Evolutionary conservation across 2,888 invertebrate species (phyloP), one percentile per base, ranked within the genome.

Genomic region (Julus scandinavius): DNA sequence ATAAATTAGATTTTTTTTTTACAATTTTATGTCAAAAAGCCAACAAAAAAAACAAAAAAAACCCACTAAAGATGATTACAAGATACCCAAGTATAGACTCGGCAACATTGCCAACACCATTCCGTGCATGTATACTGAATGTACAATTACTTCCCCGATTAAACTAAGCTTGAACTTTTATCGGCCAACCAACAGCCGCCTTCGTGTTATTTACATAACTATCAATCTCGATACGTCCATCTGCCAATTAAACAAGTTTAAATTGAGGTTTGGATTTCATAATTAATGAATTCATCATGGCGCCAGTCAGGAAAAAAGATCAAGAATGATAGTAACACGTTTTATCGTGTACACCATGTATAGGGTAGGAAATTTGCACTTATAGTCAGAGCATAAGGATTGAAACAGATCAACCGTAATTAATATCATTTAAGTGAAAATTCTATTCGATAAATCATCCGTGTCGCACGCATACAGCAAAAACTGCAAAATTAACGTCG

Each of bases 371-470:
- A 17, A 17, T 20, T 63, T 7, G 20, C n/a, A 63, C 6, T 17
- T 58, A 5, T 63, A 63, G 4, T 17, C 63, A 63, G 63, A 7
- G 20, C n/a, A 63, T 50, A 13, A 20, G n/a, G n/a, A n/a, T 63
- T n/a, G 63, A 63, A 63, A 63, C 63, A 6, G 20, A 6, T 58
- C 58, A 15, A 63, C 63, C 20, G 17, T 20, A 63, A n/a, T 63
- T n/a, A 63, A 63, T 63, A 20, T n/a, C 7, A 63, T 63, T 63
- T 63, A 4, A 63, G 63, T 20, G 7, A 63, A 63, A 63, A 20
- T 63, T 63, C 20, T 63, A 63, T 20, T 63, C 63, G 63, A 63
- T 63, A n/a, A 63, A 63, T 63, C 20, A 63, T n/a, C n/a, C 63
- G n/a, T 63, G n/a, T 13, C n/a, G 63, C 63, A 7, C 20, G 63